Evolutionary conservation across 1,140 invertebrate species (phyloP), one percentile per base, ranked within the genome.

Genomic region (Drosophila paulistorum): DNA sequence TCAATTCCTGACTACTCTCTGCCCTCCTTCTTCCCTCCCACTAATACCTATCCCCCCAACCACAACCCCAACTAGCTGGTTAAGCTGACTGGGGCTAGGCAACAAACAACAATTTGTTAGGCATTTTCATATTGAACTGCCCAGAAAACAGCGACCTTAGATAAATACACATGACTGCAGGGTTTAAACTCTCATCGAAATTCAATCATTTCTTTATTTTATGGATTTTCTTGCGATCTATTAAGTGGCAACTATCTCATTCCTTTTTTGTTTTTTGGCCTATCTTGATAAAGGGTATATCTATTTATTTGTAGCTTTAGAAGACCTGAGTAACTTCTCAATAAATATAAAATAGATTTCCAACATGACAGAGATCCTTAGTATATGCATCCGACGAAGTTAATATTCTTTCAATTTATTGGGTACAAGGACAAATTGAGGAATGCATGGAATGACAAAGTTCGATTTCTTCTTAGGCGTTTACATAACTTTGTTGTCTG

Each of bases 71-170:
- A 42, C 63, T 69, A 69, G 58, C 64, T 72, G 62, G 78, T 78
- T 81, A 20, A 51, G 45, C 17, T 20, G 81, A 84, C 81, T 63
- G 45, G 74, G 74, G 57, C 51, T 33, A 33, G 45, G 57, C 77
- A 70, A 63, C 26, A 30, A 68, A 68, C 84, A 89, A 87, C 84
- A 87, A 87, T 87, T 87, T 87, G 84, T 79, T 78, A 81, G 80
- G 68, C 80, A 84, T 86, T 86, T 87, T 89, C 76, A 74, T 74
- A 89, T 87, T 79, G 84, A 84, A 81, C 84, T 87, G 77, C 60
- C 68, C 71, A 39, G 33, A 79, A 74, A 76, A 61, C 58, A 65
- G 48, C 75, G 76, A 71, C 76, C 78, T 68, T 58, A 67, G 51
- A 59, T 20, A 70, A 72, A 71, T 62, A 65, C 82, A 87, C 79